Percentiles rank a stretch among this genome's conserved stretches.
phyloP scores from a whole-genome alignment of 2,797 vertebrate species.

The Acrossocheilus fasciatus region DNA sequence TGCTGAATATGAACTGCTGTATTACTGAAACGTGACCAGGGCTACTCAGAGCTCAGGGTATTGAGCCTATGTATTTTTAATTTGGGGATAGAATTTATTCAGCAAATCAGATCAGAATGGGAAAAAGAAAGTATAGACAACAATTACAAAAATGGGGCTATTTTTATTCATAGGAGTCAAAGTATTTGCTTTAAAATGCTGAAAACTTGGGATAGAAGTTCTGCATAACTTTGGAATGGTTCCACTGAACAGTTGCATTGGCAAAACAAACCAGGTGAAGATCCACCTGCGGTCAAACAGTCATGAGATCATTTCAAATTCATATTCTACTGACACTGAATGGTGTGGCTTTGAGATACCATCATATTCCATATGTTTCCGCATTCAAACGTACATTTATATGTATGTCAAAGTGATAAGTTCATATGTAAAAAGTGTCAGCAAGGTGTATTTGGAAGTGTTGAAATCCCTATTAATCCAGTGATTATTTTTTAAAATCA shows the following conservation, averaged over 20 bases:
- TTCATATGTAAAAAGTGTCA: not conserved
- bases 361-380: not conserved
- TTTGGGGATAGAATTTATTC: slow-evolving; percentile 11
- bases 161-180: slow-evolving; percentile 9
- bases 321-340: not conserved
- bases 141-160: not conserved
- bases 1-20: slow-evolving; percentile 32
- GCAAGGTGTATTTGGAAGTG: not conserved
- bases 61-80: slow-evolving; percentile 42
- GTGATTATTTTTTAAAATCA: not conserved
- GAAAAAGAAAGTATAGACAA: slow-evolving; percentile 12
- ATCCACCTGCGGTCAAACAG: not conserved
- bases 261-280: not conserved
- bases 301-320: not conserved
- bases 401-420: not conserved
- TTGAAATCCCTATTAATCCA: not conserved
- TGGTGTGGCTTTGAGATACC: not conserved
- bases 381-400: not conserved
- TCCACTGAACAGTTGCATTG: not conserved
- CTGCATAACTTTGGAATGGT: not conserved
- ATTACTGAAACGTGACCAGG: slow-evolving; percentile 32
- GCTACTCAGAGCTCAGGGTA: slow-evolving; percentile 24
- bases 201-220: not conserved
- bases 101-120: not conserved
- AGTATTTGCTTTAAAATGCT: not conserved